Evolutionary conservation across 2,888 invertebrate genomes (phyloP), one percentile per base, ranked within the genome.

Genomic region (Macaria liturata): DNA sequence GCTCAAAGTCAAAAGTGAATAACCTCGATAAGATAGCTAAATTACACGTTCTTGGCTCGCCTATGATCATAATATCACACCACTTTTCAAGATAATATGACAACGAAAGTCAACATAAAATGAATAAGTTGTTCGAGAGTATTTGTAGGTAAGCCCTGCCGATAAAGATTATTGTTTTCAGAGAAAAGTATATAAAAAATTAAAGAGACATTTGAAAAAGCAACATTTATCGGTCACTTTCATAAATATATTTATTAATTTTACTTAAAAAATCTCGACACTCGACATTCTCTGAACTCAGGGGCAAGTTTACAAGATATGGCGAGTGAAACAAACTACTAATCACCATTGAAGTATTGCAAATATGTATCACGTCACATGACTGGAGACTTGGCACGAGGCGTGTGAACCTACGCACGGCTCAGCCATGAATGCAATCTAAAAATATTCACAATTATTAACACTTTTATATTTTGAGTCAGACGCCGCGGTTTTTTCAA

Each of bases 1-100:
- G 31, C 53, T 86, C 82, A 89, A 88, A 88, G 89, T 89, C 88
- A 89, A 84, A 71, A 69, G 89, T 90, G 80, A 91, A 91, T 72
- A 86, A 84, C 83, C 88, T 78, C 74, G 84, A 81, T 84, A 86
- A 86, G 86, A 89, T 88, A 85, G 78, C 65, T 54, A 66, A 74
- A 75, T 72, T 74, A 79, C 70, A 73, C 68, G 68, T 69, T 72
- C 69, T 68, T 74, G 69, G 66, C 69, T 72, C 70, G 68, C 72
- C 72, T 78, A 74, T 75, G 80, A 80, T 76, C 74, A 72, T 65
- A 69, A 70, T 45, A 51, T 51, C 70, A 66, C 57, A 70, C 58
- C 63, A 64, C 62, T 65, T 58, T 61, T 59, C 65, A 63, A 64
- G 71, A 74, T 72, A 61, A 51, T 52, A 32, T 37, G 31, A 4